Conservation (phyloP, 2,797 vertebrate species). For the Cetoscarus ocellatus region DNA sequence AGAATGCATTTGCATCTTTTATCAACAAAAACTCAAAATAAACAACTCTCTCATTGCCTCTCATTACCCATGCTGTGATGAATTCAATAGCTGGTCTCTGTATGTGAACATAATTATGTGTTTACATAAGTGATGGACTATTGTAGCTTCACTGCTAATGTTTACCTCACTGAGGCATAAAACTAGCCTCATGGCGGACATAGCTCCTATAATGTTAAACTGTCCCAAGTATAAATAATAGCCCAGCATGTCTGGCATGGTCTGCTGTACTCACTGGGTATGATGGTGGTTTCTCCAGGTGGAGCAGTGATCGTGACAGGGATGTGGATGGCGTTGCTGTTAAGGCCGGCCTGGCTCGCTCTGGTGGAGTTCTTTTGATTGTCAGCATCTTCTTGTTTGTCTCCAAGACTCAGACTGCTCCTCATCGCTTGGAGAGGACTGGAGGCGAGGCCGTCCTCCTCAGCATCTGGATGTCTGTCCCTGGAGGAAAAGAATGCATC, state of each 20-base stretch:
- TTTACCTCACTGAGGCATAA: no score
- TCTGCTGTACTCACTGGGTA: conserved; percentile 85
- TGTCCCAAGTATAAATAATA: no score
- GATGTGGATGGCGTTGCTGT: conserved; percentile 86
- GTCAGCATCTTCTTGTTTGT: conserved; percentile 94
- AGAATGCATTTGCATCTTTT: no score
- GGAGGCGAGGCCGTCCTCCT: conserved; percentile 71
- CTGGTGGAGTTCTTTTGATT: conserved; percentile 95
- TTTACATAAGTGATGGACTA: no score
- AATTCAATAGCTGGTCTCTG: no score
- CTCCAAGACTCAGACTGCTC: conserved; percentile 68
- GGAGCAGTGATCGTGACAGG: conserved; percentile 91
- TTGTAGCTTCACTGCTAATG: no score
- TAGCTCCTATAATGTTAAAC: no score
- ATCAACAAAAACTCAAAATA: no score
- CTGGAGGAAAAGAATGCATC: conserved; percentile 68
- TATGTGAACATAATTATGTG: no score
- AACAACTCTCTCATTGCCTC: no score
- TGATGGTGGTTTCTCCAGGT: conserved; percentile 88
- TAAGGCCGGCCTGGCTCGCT: conserved; percentile 84
- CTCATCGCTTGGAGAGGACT: conserved; percentile 77
- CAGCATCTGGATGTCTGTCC: conserved; percentile 86
- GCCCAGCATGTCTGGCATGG: not conserved
- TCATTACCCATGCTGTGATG: no score
- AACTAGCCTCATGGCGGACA: no score